Conservation (phyloP, 2,797 vertebrate genomes). For the Denticeps clupeoides region DNA sequence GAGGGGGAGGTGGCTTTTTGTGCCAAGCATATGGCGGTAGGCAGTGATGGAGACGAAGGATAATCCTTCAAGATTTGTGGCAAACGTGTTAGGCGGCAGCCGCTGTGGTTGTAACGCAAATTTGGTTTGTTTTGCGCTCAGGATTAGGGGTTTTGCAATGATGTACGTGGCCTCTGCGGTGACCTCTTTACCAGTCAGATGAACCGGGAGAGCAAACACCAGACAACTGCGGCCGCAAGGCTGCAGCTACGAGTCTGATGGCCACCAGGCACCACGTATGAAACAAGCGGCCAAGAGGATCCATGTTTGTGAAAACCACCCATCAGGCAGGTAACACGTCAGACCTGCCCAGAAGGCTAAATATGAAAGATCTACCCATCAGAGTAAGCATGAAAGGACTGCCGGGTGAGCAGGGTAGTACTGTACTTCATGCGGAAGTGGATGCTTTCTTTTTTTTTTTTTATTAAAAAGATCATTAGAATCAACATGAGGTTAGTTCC, state of each 20-base stretch:
- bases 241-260: no score
- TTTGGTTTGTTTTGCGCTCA: conserved; percentile 24
- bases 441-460: no score
- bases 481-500: conserved; percentile 15
- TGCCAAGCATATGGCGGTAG: conserved; percentile 55
- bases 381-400: no score
- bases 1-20: conserved; percentile 31
- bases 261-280: no score
- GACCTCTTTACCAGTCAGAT: conserved; percentile 5
- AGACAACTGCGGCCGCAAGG: neutral
- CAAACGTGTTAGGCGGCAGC: conserved; percentile 11
- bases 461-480: conserved; percentile 20
- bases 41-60: conserved; percentile 44
- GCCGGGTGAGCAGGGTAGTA: no score
- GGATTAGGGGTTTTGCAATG: conserved; percentile 17
- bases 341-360: no score
- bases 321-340: no score
- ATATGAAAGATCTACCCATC: no score
- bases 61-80: conserved; percentile 46
- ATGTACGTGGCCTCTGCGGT: conserved; percentile 13
- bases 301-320: no score
- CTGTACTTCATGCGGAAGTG: no score
- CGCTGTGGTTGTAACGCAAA: conserved; percentile 20
- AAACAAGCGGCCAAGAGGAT: no score
- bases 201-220: conserved; percentile 8